Evolutionary conservation across 2,888 invertebrate species (phyloP).

Genomic region (Eledona agricola): DNA sequence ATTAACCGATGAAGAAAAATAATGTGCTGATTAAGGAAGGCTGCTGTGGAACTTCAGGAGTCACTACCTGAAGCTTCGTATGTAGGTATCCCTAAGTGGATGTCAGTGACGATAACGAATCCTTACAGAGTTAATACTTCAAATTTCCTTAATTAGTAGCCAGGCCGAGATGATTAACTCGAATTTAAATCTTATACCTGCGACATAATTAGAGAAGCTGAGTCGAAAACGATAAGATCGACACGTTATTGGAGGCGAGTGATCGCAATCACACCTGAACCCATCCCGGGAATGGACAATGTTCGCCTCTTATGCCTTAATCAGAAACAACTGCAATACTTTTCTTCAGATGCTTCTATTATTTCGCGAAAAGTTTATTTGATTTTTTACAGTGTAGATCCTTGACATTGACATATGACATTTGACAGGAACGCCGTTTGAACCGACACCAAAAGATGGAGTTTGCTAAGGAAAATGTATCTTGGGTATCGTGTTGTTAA

Average conservation of each 20-base stretch:
- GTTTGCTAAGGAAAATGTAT: no score
- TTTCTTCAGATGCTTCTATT: neutral
- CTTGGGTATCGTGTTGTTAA: no score
- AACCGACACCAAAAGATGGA: no score
- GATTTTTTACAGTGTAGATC: no score
- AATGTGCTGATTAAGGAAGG: slow-evolving; percentile 3
- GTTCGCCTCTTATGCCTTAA: slow-evolving; percentile 49
- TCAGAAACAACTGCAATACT: slow-evolving; percentile 36
- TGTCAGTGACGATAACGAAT: slow-evolving; percentile 22
- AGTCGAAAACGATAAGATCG: slow-evolving; percentile 43
- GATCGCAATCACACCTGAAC: slow-evolving; percentile 51
- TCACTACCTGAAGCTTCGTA: slow-evolving; percentile 13
- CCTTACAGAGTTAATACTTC: slow-evolving; percentile 24
- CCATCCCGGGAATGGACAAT: slow-evolving; percentile 45
- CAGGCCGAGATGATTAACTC: slow-evolving; percentile 31
- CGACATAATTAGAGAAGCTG: slow-evolving; percentile 48
- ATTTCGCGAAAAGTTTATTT: neutral
- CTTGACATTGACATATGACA: no score
- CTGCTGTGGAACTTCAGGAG: slow-evolving; percentile 14
- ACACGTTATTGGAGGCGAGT: slow-evolving; percentile 51
- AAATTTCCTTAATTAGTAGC: slow-evolving; percentile 35
- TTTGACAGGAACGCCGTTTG: no score
- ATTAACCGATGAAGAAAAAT: neutral
- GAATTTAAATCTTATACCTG: slow-evolving; percentile 43
- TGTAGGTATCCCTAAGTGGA: slow-evolving; percentile 12